Base-by-base conservation (phyloP, 2,797 vertebrate genomes). In the Sebastes oblongus region DNA sequence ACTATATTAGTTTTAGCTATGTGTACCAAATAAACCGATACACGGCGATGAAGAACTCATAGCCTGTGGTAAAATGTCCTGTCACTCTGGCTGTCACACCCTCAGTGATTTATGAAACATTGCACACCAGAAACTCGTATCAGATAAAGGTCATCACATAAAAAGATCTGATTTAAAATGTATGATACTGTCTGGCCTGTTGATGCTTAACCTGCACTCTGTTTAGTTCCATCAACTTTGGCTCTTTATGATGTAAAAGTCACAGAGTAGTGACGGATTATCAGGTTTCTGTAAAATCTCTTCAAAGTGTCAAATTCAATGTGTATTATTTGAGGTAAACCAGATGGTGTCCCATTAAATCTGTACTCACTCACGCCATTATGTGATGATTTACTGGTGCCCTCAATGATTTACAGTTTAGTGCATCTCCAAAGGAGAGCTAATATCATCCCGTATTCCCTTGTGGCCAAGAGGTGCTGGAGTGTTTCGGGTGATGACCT, bases 401-500 rank as follows among this genome's bases (percentile, higher is more conserved):
- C 18, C 1, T 46, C 4, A 1, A 52, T 34, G 27, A 67, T 56
- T 42, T 30, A 59, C 50, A 65, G 32, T 52, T 52, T 6, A 58
- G 8, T 27, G 22, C 30, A 24, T n/a, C 32, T 58, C 42, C n/a
- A 5, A 4, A 4, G 10, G 20, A n/a, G 9, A 20, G 32, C 30
- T 42, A 25, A 66, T 62, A 54, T 60, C 36, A 56, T 12, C 16
- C 7, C 10, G 1, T 0, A 16, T 34, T 18, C 25, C 39, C 27
- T 9, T 8, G 1, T 20, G 29, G 50, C 22, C 11, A 0, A 6
- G 30, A 22, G 11, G 10, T 16, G 66, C 30, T 1, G 12, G 18
- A 29, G 25, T 22, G 50, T 14, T 39, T 25, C 20, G 11, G 65
- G 42, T 56, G 73, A 50, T 72, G 74, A 77, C 84, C 71, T 75